A percentile compares a stretch with the other conserved stretches of the same genome.
Evolutionary conservation across 1,140 invertebrate species (phyloP).

Genomic region (Maconellicoccus hirsutus): DNA sequence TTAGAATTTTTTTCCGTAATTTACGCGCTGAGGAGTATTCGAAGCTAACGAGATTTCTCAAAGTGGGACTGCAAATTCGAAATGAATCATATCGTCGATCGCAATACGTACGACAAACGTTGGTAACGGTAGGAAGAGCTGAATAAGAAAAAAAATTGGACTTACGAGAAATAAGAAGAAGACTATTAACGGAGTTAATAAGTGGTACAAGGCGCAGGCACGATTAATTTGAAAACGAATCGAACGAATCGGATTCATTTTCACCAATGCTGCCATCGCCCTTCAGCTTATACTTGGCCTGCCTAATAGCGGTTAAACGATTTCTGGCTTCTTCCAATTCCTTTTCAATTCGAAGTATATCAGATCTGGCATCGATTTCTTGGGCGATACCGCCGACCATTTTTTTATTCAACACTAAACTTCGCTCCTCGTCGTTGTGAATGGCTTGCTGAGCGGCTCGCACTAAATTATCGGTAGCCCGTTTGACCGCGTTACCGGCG

Average conservation of each 20-base stretch:
- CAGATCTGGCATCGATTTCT: conserved; percentile 76
- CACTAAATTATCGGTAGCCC: conserved; percentile 94
- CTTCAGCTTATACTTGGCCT: conserved; percentile 66
- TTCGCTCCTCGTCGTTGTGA: conserved; percentile 79
- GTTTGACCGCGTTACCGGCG: conserved; percentile 77
- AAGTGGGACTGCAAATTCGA: too few species aligned
- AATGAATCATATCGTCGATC: too few species aligned
- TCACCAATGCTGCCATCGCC: conserved; percentile 33
- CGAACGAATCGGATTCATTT: background rate
- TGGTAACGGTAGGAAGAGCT: too few species aligned
- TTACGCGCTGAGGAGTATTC: too few species aligned
- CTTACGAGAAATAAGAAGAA: too few species aligned
- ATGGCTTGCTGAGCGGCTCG: conserved; percentile 86
- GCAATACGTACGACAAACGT: too few species aligned
- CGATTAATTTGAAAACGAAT: background rate
- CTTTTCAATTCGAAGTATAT: conserved; percentile 83
- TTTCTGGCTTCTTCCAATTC: conserved; percentile 85
- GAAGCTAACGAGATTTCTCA: too few species aligned
- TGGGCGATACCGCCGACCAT: conserved; percentile 91
- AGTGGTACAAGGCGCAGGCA: too few species aligned
- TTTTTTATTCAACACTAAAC: conserved; percentile 72
- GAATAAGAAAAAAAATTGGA: too few species aligned
- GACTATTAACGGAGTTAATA: too few species aligned
- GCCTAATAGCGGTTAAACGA: conserved; percentile 70
- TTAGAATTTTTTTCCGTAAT: too few species aligned